Base-by-base conservation (phyloP, 1,140 invertebrate genomes). In the Drosophila burlai region DNA sequence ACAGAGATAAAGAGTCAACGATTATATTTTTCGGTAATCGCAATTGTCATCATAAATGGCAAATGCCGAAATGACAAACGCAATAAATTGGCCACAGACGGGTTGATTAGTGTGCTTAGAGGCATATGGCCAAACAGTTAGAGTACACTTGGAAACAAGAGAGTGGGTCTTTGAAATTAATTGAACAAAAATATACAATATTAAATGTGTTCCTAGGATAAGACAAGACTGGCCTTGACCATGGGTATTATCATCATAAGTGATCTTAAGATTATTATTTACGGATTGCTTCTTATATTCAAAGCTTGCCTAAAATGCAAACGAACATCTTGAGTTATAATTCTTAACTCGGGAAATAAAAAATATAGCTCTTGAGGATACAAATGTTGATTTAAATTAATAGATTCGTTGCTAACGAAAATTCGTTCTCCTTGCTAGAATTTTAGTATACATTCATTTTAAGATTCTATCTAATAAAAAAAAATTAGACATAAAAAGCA, bases 1-100 rank as follows among this genome's bases (percentile, higher is more conserved):
- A 64, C 38, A 63, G 18, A 86, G 83, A 83, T 87, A 85, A 80
- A 76, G 60, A 73, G 80, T 50, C 62, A 76, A 71, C 66, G 71
- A 75, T 71, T 78, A 42, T 57, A 46, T 60, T 58, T 74, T 72
- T 82, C 8, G 59, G 81, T 58, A 76, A 76, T 54, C 76, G 49
- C 64, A 68, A 83, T 83, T 67, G 67, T 71, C 77, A 83, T 80
- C 81, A 76, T 84, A 84, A 83, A 83, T 81, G 82, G 71, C 55
- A 52, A 71, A 68, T 68, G 59, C 59, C 77, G 49, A 71, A 85
- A 84, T 78, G 73, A 78, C 68, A 85, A 65, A 52, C 54, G 84
- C 76, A 49, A 87, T 87, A 87, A 87, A 89, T 81, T 80, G 77
- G 54, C 52, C 58, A 55, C 72, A 76, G 80, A 89, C 76, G 69